phyloP scores from a whole-genome alignment of 2,113 vertebrate species.

The Elaphurus davidianus region DNA sequence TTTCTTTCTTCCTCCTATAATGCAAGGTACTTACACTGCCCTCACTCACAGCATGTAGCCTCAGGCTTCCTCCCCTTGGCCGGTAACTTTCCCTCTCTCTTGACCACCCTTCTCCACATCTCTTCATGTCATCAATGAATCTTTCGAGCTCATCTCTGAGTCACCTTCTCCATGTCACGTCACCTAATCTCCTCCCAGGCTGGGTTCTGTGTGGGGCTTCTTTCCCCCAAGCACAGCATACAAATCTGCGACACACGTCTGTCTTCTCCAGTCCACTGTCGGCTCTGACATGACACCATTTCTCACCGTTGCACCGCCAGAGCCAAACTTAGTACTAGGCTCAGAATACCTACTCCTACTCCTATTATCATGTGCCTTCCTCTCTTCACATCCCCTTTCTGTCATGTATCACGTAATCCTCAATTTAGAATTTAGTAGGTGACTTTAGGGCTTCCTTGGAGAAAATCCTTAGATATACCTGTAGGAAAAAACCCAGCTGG shows the following conservation, averaged over 20 bases:
- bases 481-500: neutral
- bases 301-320: neutral
- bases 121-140: neutral
- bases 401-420: neutral
- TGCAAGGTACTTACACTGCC: fast-evolving
- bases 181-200: neutral
- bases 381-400: neutral
- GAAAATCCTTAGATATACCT: neutral
- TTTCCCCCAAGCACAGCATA: too few species aligned
- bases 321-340: too few species aligned
- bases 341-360: fast-evolving
- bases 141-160: neutral
- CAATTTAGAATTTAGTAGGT: neutral
- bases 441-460: neutral
- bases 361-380: neutral
- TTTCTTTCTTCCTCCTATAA: neutral
- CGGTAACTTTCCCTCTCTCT: neutral
- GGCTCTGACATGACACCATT: neutral
- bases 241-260: fast-evolving
- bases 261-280: neutral
- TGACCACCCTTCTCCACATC: neutral
- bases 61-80: neutral
- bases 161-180: neutral
- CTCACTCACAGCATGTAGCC: neutral
- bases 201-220: neutral